A percentile compares a stretch with the other conserved stretches of the same genome.
Evolutionary conservation across 1,140 invertebrate species (phyloP).

Genomic region (Drosophila bifasciata): DNA sequence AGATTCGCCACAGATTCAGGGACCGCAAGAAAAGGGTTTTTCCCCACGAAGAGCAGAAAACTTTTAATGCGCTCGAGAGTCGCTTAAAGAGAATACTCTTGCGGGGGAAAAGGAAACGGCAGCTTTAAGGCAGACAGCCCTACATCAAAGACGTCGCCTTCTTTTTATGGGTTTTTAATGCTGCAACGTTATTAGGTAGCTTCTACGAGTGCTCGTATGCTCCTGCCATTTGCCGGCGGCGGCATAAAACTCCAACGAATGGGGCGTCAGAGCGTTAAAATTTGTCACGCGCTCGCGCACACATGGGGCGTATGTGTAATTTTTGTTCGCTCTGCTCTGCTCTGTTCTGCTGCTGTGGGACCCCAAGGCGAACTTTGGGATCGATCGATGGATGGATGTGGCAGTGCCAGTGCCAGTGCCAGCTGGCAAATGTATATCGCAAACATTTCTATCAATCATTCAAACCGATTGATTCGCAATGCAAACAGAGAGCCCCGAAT

Average conservation of each 20-base stretch:
- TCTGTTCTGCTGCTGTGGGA: constrained; percentile 3
- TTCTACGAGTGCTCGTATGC: constrained; percentile 14
- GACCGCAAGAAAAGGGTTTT: constrained; percentile 46
- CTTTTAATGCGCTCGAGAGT: constrained; percentile 29
- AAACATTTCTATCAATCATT: constrained; percentile 82
- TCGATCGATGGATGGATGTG: constrained; percentile 62
- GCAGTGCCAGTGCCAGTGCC: constrained; percentile 13
- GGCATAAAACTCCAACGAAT: constrained; percentile 49
- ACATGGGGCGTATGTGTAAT: constrained; percentile 67
- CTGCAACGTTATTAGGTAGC: constrained; percentile 63
- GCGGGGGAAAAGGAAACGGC: background rate
- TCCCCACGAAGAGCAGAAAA: background rate
- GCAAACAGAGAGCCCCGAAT: constrained; percentile 55
- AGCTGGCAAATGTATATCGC: constrained; percentile 71
- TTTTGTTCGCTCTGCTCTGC: constrained; percentile 30
- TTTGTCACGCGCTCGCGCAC: constrained; percentile 67
- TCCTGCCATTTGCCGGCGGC: constrained; percentile 35
- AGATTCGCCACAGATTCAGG: constrained; percentile 28
- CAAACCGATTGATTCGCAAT: constrained; percentile 78
- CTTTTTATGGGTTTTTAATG: constrained; percentile 59
- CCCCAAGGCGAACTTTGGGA: constrained; percentile 24
- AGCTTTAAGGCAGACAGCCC: constrained; percentile 17
- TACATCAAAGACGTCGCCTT: constrained; percentile 1
- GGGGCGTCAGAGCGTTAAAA: constrained; percentile 75
- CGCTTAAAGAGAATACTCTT: background rate